phyloP scores from a whole-genome alignment of 2,888 invertebrate species.

The Eulithis testata region DNA sequence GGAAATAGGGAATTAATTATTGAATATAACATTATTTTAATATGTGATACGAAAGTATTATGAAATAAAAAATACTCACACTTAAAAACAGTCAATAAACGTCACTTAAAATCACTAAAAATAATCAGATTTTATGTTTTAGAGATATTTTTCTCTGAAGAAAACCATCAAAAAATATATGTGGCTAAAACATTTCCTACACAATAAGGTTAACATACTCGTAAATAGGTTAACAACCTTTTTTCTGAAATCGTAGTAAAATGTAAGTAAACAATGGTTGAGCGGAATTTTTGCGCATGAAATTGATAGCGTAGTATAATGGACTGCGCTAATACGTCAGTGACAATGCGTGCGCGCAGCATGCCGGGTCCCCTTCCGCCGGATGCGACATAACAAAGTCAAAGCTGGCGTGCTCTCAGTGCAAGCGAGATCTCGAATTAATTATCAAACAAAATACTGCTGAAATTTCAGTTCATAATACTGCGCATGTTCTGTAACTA shows the following conservation, averaged over 20 bases:
- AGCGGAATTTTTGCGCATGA: slow-evolving; percentile 5
- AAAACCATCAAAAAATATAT: no score
- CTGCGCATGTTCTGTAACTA: no score
- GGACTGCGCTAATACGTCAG: slow-evolving; percentile 18
- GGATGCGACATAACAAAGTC: slow-evolving; percentile 35
- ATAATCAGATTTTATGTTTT: no score
- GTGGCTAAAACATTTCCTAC: not conserved
- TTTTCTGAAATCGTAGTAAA: not conserved
- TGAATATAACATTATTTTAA: not conserved
- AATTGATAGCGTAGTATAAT: slow-evolving; percentile 12
- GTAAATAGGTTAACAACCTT: slow-evolving; percentile 1
- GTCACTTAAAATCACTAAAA: no score
- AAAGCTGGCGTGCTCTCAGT: slow-evolving; percentile 42
- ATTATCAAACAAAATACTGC: no score
- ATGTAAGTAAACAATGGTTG: slow-evolving; percentile 13
- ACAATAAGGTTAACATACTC: not conserved
- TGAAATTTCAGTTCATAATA: no score
- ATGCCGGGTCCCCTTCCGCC: slow-evolving; percentile 35
- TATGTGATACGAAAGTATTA: not conserved
- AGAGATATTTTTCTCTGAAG: no score
- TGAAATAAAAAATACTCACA: no score
- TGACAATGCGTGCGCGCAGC: slow-evolving; percentile 35
- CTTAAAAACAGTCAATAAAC: no score
- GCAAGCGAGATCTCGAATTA: slow-evolving; percentile 35
- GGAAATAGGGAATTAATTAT: slow-evolving; percentile 1